Base-by-base conservation (phyloP, 2,113 vertebrate genomes). In the Brachyhypopomus gauderio region DNA sequence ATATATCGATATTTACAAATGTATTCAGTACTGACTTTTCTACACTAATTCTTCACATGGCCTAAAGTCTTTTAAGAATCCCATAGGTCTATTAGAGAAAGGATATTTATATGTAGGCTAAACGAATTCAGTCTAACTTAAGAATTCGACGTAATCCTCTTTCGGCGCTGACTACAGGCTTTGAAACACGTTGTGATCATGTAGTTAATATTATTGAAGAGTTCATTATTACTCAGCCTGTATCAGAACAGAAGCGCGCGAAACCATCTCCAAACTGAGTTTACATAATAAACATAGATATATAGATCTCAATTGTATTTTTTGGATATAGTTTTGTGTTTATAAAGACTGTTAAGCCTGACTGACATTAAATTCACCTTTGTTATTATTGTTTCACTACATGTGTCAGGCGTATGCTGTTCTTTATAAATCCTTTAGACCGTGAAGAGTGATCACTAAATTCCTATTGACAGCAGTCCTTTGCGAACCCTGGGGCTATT, bases 1-100 rank as follows among this genome's bases (percentile, higher is more conserved):
- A 81, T 81, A 70, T 66, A 81, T 81, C 80, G 69, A 19, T 52
- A 19, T 60, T 60, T 41, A 58, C 59, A 81, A 75, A 75, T 81
- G 63, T 64, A 45, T 52, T 52, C 45, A 52, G 45, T 14, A 76
- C 59, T 70, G 80, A 81, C 55, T 76, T 81, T 52, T 76, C 41
- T 67, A 72, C 56, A 79, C 56, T 52, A 52, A 52, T 12, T 11
- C 6, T 79, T 60, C 41, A 79, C 70, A 60, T 81, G 5, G 45
- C 45, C 45, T 36, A 70, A 38, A 41, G 34, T 41, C 66, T 12
- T 81, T 66, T 7, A 74, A 25, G 22, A 75, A 81, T 81, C 56
- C 63, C 36, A 34, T 14, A 52, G 45, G 45, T 11, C 45, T 52
- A 52, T 75, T 69, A 69, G 20, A 48, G 34, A 81, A 36, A 81